Evolutionary conservation across 2,888 invertebrate genomes (phyloP).

Genomic region (Beris morrisii): DNA sequence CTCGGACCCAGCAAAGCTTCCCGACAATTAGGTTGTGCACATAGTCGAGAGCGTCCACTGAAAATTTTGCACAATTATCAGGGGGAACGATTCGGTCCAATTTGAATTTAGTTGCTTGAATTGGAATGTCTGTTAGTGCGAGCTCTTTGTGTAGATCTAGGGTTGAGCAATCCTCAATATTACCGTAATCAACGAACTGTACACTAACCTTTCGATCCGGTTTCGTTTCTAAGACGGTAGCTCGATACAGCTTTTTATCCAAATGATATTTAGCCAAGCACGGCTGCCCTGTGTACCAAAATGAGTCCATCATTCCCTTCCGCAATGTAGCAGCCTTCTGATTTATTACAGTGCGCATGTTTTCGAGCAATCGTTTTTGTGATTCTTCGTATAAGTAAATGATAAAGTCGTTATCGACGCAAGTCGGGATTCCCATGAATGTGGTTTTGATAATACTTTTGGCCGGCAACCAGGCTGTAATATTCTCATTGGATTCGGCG

Average conservation of each 20-base stretch:
- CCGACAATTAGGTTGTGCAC: constrained; percentile 64
- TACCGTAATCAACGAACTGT: constrained; percentile 82
- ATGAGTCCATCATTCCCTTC: constrained; percentile 43
- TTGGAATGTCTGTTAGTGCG: constrained; percentile 66
- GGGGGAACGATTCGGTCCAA: constrained; percentile 61
- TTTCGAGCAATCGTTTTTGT: constrained; percentile 52
- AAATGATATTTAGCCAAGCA: constrained; percentile 69
- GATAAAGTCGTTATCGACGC: constrained; percentile 62
- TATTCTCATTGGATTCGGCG: constrained; percentile 44
- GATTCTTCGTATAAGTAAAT: constrained; percentile 53
- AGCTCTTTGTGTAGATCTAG: constrained; percentile 64
- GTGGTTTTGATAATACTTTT: constrained; percentile 57
- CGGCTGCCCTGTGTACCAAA: constrained; percentile 65
- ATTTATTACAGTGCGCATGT: constrained; percentile 59
- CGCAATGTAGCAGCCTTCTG: constrained; percentile 57
- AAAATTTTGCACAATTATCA: constrained; percentile 56
- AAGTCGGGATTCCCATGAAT: constrained; percentile 66
- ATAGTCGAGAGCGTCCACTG: constrained; percentile 61
- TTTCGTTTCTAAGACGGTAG: constrained; percentile 59
- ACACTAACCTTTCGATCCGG: constrained; percentile 59
- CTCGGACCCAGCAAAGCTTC: constrained; percentile 59
- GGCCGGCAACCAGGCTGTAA: constrained; percentile 63
- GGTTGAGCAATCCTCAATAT: constrained; percentile 65
- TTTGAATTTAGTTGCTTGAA: constrained; percentile 65
- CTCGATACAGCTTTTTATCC: constrained; percentile 73